These are phyloP conservation scores for Pherbina coryleti DNA, from an alignment of 2,888 invertebrate genomes.

Conservation along the genomic window DNA sequence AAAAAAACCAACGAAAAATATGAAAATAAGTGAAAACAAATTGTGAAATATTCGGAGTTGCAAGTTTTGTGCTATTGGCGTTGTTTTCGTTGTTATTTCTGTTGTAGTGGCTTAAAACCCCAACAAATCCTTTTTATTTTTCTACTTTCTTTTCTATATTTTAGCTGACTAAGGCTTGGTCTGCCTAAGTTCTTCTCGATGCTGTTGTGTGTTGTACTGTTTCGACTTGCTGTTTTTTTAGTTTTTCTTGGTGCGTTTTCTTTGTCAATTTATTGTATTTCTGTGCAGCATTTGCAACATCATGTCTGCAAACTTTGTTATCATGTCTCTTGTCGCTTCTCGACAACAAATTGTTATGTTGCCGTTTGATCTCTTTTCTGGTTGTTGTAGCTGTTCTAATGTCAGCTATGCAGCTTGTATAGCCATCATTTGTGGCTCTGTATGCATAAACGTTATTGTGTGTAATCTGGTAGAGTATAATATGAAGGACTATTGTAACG, in stretches of 20 bases:
- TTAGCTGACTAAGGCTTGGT: not conserved
- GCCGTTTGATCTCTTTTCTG: not conserved
- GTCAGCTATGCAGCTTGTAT: no score
- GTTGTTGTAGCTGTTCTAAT: no score
- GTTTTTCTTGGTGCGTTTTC: not conserved
- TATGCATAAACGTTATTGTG: no score
- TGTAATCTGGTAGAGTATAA: no score
- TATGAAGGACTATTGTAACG: no score
- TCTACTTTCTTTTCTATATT: not conserved
- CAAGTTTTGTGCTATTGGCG: not conserved
- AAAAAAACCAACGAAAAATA: not conserved
- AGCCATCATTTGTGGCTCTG: no score
- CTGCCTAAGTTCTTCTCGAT: not conserved
- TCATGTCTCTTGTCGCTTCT: conserved; percentile 34
- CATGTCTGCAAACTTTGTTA: conserved; percentile 31
- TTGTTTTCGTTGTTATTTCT: not conserved
- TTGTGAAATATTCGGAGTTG: not conserved
- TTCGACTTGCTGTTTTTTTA: not conserved
- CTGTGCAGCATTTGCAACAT: conserved; percentile 10
- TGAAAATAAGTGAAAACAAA: not conserved
- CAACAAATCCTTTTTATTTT: not conserved
- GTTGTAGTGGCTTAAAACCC: not conserved
- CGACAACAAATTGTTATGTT: conserved; percentile 26
- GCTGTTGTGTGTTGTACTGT: not conserved
- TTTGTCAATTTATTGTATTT: conserved; percentile 3